Base-by-base conservation (phyloP, 2,113 vertebrate species). In the Sorex araneus region DNA sequence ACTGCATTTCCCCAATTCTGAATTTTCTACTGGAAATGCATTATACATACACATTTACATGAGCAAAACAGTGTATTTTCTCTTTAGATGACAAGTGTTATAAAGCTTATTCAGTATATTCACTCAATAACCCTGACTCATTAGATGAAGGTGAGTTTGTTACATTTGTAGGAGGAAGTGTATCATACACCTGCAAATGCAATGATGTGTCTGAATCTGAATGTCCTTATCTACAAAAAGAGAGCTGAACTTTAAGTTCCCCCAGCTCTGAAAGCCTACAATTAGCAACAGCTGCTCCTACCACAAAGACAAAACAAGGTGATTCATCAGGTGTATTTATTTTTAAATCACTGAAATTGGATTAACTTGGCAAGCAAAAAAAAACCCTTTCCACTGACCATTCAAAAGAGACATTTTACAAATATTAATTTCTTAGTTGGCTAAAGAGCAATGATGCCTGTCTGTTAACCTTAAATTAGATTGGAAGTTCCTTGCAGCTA, bases 361-460 rank as follows among this genome's bases (percentile, higher is more conserved):
- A 76, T 79, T 70, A 84, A 63, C 16, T 60, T 77, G 84, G 32
- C 34, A 94, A 28, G 23, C 77, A 77, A 82, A 89, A 60, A 60
- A 66, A 66, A 66, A 66, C 25, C 3, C 15, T 21, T 78, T 30
- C 78, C 66, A 45, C 3, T 32, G 66, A 74, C 88, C 83, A 86
- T 60, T 78, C 66, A 28, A 60, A 60, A 85, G 47, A 54, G 40
- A 40, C 78, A 90, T 78, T 95, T 77, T 93, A 43, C 28, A 88
- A 79, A 83, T 67, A 92, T 40, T 75, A 70, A 86, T 86, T 95
- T 94, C 67, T 93, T 94, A 81, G 64, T 28, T 86, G 47, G 85
- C 64, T 89, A 77, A 92, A 67, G 50, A 87, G 79, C 15, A 92
- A 80, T 43, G 71, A 40, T n/a, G 63, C 16, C 34, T 70, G 27